phyloP scores from a whole-genome alignment of 2,113 vertebrate species.

The Mustela nigripes region DNA sequence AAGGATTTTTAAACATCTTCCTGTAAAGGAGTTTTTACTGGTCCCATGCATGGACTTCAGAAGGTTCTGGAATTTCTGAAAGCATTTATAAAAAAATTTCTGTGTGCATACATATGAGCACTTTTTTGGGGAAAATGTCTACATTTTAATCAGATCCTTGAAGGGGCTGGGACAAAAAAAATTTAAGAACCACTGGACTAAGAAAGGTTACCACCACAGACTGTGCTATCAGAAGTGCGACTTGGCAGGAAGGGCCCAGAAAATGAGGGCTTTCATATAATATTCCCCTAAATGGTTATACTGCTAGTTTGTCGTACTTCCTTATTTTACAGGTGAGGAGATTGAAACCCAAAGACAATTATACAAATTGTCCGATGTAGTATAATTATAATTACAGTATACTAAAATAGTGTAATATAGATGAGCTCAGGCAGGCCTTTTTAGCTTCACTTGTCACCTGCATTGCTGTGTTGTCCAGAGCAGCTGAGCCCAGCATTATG shows the following conservation, averaged over 20 bases:
- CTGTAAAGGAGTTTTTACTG: background rate
- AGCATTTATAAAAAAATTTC: background rate
- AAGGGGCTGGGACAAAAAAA: background rate
- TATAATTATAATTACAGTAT: background rate
- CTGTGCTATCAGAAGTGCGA: slow-evolving; percentile 5
- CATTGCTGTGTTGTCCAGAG: background rate
- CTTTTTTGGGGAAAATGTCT: background rate
- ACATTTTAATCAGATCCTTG: background rate
- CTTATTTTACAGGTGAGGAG: slow-evolving; percentile 63
- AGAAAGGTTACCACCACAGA: background rate
- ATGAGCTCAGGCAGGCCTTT: background rate
- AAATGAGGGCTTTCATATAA: slow-evolving; percentile 58
- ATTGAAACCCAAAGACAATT: background rate
- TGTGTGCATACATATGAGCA: background rate
- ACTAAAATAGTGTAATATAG: background rate
- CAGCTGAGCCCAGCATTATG: background rate
- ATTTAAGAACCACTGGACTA: background rate
- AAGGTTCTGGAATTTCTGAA: background rate
- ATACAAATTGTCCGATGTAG: background rate
- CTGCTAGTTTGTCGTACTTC: slow-evolving; percentile 5
- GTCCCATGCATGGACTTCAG: background rate
- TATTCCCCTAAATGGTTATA: slow-evolving; percentile 15
- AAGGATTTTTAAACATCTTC: background rate
- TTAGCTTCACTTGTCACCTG: background rate
- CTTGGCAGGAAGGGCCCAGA: slow-evolving; percentile 17